Conservation (phyloP, 2,797 vertebrate genomes). For the Lacerta viridis region DNA sequence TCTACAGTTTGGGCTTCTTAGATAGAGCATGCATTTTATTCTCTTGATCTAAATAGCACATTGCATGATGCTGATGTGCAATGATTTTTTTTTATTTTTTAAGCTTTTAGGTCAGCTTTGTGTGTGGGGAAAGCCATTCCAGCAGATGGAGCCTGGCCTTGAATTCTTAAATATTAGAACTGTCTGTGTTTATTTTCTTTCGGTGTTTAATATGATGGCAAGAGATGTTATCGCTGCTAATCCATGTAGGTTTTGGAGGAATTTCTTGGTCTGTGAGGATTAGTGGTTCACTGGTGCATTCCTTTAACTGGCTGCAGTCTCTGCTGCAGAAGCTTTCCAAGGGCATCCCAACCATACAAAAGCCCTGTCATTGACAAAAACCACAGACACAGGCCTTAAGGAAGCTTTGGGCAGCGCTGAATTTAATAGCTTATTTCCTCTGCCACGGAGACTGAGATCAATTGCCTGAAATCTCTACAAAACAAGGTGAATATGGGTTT, state of each 20-base stretch:
- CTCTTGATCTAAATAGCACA: not conserved
- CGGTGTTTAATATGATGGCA: slow-evolving; percentile 50
- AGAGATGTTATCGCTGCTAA: slow-evolving; percentile 76
- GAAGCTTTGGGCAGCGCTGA: slow-evolving; percentile 71
- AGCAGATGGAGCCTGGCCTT: slow-evolving; percentile 34
- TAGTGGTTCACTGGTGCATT: slow-evolving; percentile 74
- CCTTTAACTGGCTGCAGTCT: slow-evolving; percentile 69
- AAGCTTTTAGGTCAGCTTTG: slow-evolving; percentile 22
- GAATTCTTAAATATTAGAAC: slow-evolving; percentile 48
- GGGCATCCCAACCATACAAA: slow-evolving; percentile 75
- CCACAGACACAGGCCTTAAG: slow-evolving; percentile 66
- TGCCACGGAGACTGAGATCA: slow-evolving; percentile 64
- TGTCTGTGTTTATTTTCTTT: slow-evolving; percentile 58
- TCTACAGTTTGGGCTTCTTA: not conserved
- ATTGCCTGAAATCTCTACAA: slow-evolving; percentile 62
- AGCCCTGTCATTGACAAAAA: slow-evolving; percentile 70
- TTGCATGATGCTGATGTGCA: slow-evolving; percentile 19
- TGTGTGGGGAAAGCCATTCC: not conserved
- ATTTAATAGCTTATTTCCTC: slow-evolving; percentile 75
- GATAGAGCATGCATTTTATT: not conserved
- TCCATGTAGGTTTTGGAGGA: slow-evolving; percentile 67
- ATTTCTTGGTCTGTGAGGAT: slow-evolving; percentile 70
- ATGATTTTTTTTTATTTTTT: not conserved
- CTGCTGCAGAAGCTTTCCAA: slow-evolving; percentile 62
- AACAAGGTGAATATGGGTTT: slow-evolving; percentile 26